A percentile compares a stretch with the other conserved stretches of the same genome.
Conservation (phyloP, 2,888 invertebrate species). For the Hyalella azteca region DNA sequence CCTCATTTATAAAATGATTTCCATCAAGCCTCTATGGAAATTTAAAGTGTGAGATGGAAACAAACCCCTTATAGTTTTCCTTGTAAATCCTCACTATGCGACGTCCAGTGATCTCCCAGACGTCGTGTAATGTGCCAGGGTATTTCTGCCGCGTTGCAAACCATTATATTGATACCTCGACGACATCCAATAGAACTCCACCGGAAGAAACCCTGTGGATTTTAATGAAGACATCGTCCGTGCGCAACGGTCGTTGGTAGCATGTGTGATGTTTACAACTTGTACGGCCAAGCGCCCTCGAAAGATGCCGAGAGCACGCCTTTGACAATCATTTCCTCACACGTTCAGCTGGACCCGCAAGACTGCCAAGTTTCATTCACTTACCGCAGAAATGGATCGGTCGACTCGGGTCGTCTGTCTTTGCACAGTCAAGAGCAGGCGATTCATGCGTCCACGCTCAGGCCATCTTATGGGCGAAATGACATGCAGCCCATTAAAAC, state of each 20-base stretch:
- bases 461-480: background rate
- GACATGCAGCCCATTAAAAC: background rate
- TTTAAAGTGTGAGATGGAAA: too few relatives aligned
- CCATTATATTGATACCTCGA: background rate
- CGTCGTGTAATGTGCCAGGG: background rate
- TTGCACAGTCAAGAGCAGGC: background rate
- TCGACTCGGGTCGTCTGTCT: constrained; percentile 6
- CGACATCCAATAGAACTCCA: background rate
- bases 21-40: too few relatives aligned
- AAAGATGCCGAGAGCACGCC: constrained; percentile 14
- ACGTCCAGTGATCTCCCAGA: background rate
- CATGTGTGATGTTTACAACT: constrained; percentile 34
- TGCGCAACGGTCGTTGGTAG: constrained; percentile 21
- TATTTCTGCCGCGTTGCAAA: background rate
- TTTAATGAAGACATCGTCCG: constrained; percentile 23
- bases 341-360: constrained; percentile 13
- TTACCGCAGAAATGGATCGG: constrained; percentile 14
- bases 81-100: constrained; percentile 5
- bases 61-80: too few relatives aligned
- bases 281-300: constrained; percentile 15
- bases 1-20: too few relatives aligned
- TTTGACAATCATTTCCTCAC: background rate
- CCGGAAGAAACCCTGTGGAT: constrained; percentile 3
- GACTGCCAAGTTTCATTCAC: constrained; percentile 17
- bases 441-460: background rate